These are phyloP conservation scores for Sesamia inferens DNA, from an alignment of 2,888 invertebrate genomes.

Conservation along the genomic window DNA sequence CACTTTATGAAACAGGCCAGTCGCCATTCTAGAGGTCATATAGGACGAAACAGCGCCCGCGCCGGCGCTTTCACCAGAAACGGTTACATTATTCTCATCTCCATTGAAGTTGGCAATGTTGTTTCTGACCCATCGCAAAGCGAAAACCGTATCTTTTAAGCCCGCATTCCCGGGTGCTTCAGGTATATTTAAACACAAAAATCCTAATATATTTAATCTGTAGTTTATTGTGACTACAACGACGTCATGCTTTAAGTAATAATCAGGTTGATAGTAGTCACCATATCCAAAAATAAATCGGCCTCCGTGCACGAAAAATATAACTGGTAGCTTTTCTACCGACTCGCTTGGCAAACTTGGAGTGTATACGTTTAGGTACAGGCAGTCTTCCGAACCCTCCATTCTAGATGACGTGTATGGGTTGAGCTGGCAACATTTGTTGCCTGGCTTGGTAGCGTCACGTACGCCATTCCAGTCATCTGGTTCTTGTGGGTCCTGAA, in stretches of 20 bases:
- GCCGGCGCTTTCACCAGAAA: conserved; percentile 84
- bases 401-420: conserved; percentile 78
- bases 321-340: conserved; percentile 82
- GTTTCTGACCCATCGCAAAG: conserved; percentile 80
- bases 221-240: conserved; percentile 84
- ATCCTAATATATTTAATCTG: conserved; percentile 81
- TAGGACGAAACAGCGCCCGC: conserved; percentile 72
- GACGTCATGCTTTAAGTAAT: conserved; percentile 78
- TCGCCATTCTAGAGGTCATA: conserved; percentile 77
- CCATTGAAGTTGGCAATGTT: conserved; percentile 82
- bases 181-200: conserved; percentile 78
- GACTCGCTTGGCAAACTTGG: conserved; percentile 86
- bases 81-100: conserved; percentile 77
- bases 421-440: conserved; percentile 84
- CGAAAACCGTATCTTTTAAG: conserved; percentile 80
- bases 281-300: conserved; percentile 89
- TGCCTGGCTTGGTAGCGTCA: conserved; percentile 83
- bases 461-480: conserved; percentile 77
- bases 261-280: conserved; percentile 84
- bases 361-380: conserved; percentile 92
- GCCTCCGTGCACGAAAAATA: conserved; percentile 90
- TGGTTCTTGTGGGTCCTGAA: conserved; percentile 80
- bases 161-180: conserved; percentile 85
- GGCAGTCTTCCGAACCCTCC: conserved; percentile 91
- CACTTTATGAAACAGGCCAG: conserved; percentile 77